Base-by-base conservation (phyloP, 2,888 invertebrate genomes). In the Vanessa cardui region DNA sequence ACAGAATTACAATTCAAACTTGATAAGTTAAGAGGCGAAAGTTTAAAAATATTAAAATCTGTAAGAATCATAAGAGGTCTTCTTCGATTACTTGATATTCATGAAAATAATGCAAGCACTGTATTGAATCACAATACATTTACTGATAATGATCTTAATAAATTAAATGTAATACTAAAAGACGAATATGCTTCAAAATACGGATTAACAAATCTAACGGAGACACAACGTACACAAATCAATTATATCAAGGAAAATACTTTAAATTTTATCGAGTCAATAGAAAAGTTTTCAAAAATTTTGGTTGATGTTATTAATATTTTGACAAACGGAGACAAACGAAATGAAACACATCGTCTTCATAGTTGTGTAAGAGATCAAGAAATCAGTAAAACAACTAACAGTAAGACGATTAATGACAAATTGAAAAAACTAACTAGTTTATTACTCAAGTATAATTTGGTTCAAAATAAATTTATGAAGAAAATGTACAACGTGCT, bases 381-480 rank as follows among this genome's bases (percentile, higher is more conserved):
- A 52, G 7, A 20, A 61, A 0, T 56, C 66, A 71, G 52, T 47
- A 73, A 9, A 69, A 54, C 44, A 52, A 62, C 66, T n/a, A 62
- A 45, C 15, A 66, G 58, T 31, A 21, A 61, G 8, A 69, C 60
- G 8, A 75, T 75, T 1, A 66, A 69, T 2, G 71, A 78, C 64
- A 76, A 78, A 26, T 74, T 87, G 18, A 69, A 77, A 20, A 82
- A 78, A 58, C 70, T 90, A 4, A 86, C 82, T 74, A 69, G 73
- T 21, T 69, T 88, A 5, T 72, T 90, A 6, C 20, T 79, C 5
- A 83, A 76, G 66, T 88, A 87, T 71, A 86, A 87, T 74, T 70
- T 85, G 16, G 66, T 87, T 45, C 89, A 90, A 72, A 90, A 87
- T 66, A 79, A 73, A 16, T 88, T 90, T 69, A 78, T 90, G 73